Base-by-base conservation (phyloP, 2,113 vertebrate genomes). In the Corythaeola cristata region DNA sequence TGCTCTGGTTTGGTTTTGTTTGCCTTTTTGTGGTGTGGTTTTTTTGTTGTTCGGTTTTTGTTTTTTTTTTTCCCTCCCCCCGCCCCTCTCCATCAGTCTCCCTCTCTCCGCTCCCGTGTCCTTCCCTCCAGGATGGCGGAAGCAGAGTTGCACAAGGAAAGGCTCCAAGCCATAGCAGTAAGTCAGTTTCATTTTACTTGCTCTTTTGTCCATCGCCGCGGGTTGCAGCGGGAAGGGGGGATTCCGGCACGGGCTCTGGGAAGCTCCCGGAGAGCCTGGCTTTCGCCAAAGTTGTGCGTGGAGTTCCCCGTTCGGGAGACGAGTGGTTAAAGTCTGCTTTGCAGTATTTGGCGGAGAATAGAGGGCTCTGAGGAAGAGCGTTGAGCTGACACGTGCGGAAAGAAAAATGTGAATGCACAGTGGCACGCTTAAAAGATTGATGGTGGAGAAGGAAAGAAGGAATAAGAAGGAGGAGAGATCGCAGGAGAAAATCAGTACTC, bases 111-210 rank as follows among this genome's bases (percentile, higher is more conserved):
- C 95, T 97, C 96, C 98, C 14, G 97, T 97, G 97, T 98, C 97
- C 97, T 98, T 97, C 98, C 97, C 97, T 98, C 97, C 98, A 99
- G 99, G 98, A 99, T 99, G 99, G 99, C 99, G 98, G 99, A 99
- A 98, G 98, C 99, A 91, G 99, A 99, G 97, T 98, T 99, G 98
- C 99, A 99, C 98, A 99, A 99, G 98, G 99, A 99, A 97, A 98
- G 99, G 98, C 99, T 99, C 95, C 99, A 99, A 98, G 99, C 99
- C 96, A 99, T 99, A 98, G 98, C 99, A 98, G 99, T 99, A 99
- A 99, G 99, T 99, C 98, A 82, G 85, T 97, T 96, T 96, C 90
- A 72, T 97, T 97, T 96, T 95, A 84, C 73, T 97, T 89, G 93
- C 59, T 97, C 90, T 97, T 94, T 98, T 97, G 96, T 97, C 95